phyloP scores from a whole-genome alignment of 2,888 invertebrate species.

The Ichneumoninae sp. region DNA sequence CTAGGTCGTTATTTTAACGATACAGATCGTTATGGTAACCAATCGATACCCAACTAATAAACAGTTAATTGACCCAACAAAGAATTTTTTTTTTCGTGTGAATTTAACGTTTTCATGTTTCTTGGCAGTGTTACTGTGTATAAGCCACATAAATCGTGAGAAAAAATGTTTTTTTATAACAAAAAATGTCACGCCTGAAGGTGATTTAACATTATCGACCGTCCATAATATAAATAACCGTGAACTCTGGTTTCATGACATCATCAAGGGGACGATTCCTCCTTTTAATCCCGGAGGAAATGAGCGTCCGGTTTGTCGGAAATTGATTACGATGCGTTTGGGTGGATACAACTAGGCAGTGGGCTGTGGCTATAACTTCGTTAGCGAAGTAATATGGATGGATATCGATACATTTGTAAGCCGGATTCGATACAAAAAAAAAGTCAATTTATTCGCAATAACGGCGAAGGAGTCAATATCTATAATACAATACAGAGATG shows the following conservation, averaged over 20 bases:
- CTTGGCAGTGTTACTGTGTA: no score
- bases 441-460: slow-evolving; percentile 34
- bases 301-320: background rate
- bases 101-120: no score
- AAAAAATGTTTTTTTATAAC: no score
- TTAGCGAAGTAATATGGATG: background rate
- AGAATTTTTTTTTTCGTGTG: no score
- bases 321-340: background rate
- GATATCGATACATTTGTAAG: slow-evolving; percentile 3
- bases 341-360: background rate
- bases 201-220: background rate
- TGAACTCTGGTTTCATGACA: background rate
- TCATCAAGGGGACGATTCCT: background rate
- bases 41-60: no score
- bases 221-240: background rate
- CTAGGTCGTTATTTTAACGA: no score
- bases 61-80: no score
- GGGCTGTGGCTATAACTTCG: background rate
- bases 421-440: background rate
- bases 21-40: no score
- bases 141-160: no score
- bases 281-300: background rate
- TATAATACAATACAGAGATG: slow-evolving; percentile 34
- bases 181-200: no score
- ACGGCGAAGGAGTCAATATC: slow-evolving; percentile 30